phyloP scores from a whole-genome alignment of 2,113 vertebrate species.

The Eclectus roratus region DNA sequence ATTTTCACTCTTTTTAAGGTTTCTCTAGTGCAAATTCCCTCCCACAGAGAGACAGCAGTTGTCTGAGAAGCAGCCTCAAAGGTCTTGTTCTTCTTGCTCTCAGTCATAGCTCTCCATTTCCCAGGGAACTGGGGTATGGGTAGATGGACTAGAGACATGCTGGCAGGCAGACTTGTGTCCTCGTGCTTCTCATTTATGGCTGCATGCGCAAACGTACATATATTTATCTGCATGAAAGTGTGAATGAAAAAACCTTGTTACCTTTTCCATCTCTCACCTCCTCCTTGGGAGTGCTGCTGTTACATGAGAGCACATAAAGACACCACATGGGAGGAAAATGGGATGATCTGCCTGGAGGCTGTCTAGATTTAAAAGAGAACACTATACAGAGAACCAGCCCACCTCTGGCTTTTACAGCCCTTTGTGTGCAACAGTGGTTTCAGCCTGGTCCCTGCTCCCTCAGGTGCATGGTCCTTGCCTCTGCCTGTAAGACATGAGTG shows the following conservation, averaged over 20 bases:
- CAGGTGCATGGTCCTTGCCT: accelerated
- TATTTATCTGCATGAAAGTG: neutral
- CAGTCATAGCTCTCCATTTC: neutral
- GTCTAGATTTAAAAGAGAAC: neutral
- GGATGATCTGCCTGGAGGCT: neutral
- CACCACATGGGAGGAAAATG: neutral
- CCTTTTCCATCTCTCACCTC: neutral
- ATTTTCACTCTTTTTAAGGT: neutral
- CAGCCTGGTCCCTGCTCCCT: neutral
- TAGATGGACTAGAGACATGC: neutral
- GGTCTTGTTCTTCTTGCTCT: neutral
- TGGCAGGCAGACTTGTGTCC: accelerated
- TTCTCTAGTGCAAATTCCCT: neutral
- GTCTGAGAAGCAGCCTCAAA: neutral
- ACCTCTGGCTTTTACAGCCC: neutral
- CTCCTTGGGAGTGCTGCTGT: neutral
- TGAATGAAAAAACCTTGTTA: neutral
- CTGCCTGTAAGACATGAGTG: accelerated
- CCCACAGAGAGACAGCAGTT: accelerated
- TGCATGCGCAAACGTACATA: neutral
- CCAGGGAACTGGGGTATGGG: neutral
- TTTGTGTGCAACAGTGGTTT: neutral
- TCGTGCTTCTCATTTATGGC: neutral
- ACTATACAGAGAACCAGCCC: neutral
- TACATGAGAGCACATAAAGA: accelerated